A percentile compares a stretch with the other conserved stretches of the same genome.
phyloP scores from a whole-genome alignment of 2,113 vertebrate genomes.

The Eulemur macaco region DNA sequence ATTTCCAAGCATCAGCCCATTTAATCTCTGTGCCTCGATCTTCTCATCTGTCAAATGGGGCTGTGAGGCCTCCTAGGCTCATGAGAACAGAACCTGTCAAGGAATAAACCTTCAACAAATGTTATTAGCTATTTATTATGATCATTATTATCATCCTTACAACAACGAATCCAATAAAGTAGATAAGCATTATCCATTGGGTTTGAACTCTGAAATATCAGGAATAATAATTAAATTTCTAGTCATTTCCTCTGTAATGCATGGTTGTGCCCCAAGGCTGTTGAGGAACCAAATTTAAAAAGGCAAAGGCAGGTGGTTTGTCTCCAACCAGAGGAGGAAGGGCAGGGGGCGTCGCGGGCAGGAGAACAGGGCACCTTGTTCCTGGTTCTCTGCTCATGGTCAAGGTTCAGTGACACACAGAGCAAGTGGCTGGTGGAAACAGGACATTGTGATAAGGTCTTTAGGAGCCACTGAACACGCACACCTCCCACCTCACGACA shows the following conservation, averaged over 20 bases:
- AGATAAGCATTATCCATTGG: background rate
- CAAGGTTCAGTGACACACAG: background rate
- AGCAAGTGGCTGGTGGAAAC: background rate
- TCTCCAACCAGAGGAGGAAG: background rate
- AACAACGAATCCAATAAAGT: background rate
- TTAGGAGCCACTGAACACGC: background rate
- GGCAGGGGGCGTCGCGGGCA: background rate
- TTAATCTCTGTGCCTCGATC: background rate
- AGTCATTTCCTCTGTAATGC: background rate
- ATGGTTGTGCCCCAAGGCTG: background rate
- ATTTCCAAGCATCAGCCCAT: background rate
- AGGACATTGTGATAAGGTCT: background rate
- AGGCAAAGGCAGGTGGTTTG: background rate
- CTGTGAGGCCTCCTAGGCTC: background rate
- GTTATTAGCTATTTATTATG: background rate
- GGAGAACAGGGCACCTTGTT: background rate
- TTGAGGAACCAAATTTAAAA: background rate
- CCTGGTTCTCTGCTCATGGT: background rate
- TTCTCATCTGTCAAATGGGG: background rate
- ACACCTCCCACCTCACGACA: background rate
- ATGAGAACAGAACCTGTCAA: background rate
- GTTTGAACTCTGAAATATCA: background rate
- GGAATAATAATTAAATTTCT: background rate
- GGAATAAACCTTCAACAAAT: background rate
- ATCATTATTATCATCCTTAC: background rate